Conservation (phyloP, 2,797 vertebrate genomes). For the Nannoperca australis region DNA sequence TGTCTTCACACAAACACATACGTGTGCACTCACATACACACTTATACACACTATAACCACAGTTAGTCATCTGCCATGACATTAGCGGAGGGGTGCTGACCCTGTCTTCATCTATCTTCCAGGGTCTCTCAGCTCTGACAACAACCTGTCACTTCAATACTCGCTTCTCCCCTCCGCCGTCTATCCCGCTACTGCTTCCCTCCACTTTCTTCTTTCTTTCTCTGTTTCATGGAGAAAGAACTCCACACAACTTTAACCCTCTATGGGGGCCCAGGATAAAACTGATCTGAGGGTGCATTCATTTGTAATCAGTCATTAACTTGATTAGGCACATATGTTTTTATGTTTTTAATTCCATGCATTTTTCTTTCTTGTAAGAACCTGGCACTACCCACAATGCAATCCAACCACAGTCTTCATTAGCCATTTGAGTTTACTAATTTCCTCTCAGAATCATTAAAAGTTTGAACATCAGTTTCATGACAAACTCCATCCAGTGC, state of each 20-base stretch:
- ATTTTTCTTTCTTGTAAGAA: background rate
- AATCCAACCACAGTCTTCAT: background rate
- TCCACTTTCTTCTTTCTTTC: background rate
- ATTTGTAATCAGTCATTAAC: background rate
- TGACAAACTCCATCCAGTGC: too few relatives aligned
- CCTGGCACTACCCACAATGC: too few relatives aligned
- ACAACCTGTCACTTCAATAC: slow-evolving; percentile 72
- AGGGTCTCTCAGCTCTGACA: slow-evolving; percentile 65
- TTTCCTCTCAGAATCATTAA: too few relatives aligned
- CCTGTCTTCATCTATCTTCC: slow-evolving; percentile 73
- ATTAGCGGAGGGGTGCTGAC: slow-evolving; percentile 66
- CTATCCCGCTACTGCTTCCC: background rate
- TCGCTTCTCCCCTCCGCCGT: slow-evolving; percentile 26
- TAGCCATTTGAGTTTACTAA: too few relatives aligned
- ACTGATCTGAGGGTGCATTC: background rate
- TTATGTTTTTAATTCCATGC: background rate
- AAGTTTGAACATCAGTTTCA: too few relatives aligned
- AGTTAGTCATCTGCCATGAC: slow-evolving; percentile 70
- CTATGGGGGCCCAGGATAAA: background rate
- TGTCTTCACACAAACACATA: slow-evolving; percentile 13
- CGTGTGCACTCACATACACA: slow-evolving; percentile 4
- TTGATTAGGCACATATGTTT: background rate
- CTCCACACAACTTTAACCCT: background rate
- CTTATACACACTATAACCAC: slow-evolving; percentile 1
- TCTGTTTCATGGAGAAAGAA: background rate